phyloP scores from a whole-genome alignment of 2,113 vertebrate species.

The Orycteropus afer region DNA sequence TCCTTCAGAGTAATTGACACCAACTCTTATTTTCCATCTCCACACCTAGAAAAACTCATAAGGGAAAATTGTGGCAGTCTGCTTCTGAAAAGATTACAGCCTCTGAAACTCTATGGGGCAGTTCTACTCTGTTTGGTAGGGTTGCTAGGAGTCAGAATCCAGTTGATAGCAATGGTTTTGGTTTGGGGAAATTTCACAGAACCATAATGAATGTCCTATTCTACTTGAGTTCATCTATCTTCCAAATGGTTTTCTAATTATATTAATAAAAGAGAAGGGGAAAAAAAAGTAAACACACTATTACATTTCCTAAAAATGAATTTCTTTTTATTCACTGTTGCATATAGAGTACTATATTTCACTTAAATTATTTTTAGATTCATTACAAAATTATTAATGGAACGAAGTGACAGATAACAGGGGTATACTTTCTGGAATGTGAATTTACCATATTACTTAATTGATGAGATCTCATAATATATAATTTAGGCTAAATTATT shows the following conservation, averaged over 20 bases:
- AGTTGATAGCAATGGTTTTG: not conserved
- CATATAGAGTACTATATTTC: conserved; percentile 41
- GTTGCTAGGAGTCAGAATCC: not conserved
- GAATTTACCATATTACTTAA: conserved; percentile 75
- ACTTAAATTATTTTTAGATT: conserved; percentile 60
- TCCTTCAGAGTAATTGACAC: not conserved
- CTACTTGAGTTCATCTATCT: not conserved
- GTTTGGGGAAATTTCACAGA: not conserved
- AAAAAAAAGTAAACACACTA: not conserved
- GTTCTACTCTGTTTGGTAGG: not conserved
- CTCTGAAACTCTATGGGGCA: not conserved
- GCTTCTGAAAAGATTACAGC: not conserved
- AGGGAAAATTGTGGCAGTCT: not conserved
- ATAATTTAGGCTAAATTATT: conserved; percentile 74
- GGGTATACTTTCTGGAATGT: conserved; percentile 58
- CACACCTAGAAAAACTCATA: not conserved
- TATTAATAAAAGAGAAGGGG: not conserved
- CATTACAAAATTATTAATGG: conserved; percentile 54
- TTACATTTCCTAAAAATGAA: conserved; percentile 37
- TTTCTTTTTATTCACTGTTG: conserved; percentile 9
- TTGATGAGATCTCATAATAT: conserved; percentile 76
- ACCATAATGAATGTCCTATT: not conserved
- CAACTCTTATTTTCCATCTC: not conserved
- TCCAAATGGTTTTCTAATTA: not conserved
- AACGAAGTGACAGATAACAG: conserved; percentile 46